Percentiles rank a stretch among this genome's conserved stretches.
These are phyloP conservation scores for Eulithis testata DNA, from an alignment of 2,888 invertebrate genomes.

Conservation along the genomic window DNA sequence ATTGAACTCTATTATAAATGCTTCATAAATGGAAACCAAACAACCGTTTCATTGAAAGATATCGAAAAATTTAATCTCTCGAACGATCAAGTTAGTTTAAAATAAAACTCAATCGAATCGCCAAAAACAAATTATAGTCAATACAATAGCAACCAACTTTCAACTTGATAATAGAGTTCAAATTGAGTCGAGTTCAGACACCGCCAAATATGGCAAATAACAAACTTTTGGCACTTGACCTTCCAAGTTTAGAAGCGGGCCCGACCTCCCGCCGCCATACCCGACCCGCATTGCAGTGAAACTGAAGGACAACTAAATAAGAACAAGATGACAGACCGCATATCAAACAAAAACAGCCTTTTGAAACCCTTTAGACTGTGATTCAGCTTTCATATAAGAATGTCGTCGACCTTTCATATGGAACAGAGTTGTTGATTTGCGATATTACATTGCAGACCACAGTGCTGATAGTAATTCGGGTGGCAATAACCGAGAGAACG, in stretches of 20 bases:
- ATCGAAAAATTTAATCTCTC: slow-evolving; percentile 4
- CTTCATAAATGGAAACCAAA: slow-evolving; percentile 19
- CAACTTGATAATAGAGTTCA: slow-evolving; percentile 45
- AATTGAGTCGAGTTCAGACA: slow-evolving; percentile 55
- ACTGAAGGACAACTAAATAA: slow-evolving; percentile 68
- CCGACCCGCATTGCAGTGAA: slow-evolving; percentile 79
- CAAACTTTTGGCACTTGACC: slow-evolving; percentile 74
- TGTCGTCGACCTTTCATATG: slow-evolving; percentile 47
- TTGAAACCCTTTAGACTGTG: slow-evolving; percentile 49
- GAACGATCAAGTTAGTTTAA: slow-evolving; percentile 17
- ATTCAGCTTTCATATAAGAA: slow-evolving; percentile 43
- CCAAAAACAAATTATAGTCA: slow-evolving; percentile 26
- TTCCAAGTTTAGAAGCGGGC: slow-evolving; percentile 72
- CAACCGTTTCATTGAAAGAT: slow-evolving; percentile 5
- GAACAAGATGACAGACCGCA: slow-evolving; percentile 50
- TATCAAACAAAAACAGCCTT: slow-evolving; percentile 33
- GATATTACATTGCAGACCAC: slow-evolving; percentile 37
- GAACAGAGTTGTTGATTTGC: slow-evolving; percentile 41
- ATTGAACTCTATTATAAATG: slow-evolving; percentile 37
- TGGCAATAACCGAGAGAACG: slow-evolving; percentile 46
- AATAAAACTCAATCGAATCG: slow-evolving; percentile 28
- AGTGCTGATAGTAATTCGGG: slow-evolving; percentile 53
- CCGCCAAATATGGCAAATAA: slow-evolving; percentile 63
- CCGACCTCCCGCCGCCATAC: slow-evolving; percentile 52
- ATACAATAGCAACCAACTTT: slow-evolving; percentile 25